phyloP scores from a whole-genome alignment of 1,140 invertebrate genomes.

The Aphaenogaster ashmeadi region DNA sequence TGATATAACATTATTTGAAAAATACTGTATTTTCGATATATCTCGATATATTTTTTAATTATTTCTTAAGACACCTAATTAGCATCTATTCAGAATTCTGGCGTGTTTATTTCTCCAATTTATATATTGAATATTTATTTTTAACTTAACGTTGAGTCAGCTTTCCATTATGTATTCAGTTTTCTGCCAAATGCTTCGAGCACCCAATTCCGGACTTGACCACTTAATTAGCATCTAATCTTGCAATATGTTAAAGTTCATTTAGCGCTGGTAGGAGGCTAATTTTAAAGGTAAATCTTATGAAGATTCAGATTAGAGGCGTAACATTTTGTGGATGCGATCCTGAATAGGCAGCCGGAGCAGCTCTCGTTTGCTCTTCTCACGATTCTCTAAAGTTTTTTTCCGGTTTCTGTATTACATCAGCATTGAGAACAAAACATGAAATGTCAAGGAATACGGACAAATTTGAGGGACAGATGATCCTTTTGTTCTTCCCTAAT shows the following conservation, averaged over 20 bases:
- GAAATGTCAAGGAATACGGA: background rate
- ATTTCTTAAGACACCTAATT: background rate
- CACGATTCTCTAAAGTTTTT: background rate
- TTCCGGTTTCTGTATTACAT: background rate
- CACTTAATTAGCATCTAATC: background rate
- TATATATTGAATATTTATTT: background rate
- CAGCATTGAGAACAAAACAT: background rate
- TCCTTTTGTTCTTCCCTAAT: background rate
- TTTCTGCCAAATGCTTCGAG: background rate
- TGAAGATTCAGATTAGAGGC: background rate
- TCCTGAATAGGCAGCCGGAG: no score
- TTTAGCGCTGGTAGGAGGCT: background rate
- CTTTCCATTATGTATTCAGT: background rate
- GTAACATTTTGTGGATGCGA: background rate
- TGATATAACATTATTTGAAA: background rate
- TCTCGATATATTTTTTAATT: background rate
- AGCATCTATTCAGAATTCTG: background rate
- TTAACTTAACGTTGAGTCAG: background rate
- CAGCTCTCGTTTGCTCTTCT: background rate
- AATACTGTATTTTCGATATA: background rate
- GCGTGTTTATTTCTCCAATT: background rate
- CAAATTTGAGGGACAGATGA: background rate
- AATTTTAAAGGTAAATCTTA: background rate
- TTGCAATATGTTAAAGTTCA: background rate
- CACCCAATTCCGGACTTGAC: background rate